Evolutionary conservation across 1,140 invertebrate species (phyloP).

Genomic region (Araneus ventricosus): DNA sequence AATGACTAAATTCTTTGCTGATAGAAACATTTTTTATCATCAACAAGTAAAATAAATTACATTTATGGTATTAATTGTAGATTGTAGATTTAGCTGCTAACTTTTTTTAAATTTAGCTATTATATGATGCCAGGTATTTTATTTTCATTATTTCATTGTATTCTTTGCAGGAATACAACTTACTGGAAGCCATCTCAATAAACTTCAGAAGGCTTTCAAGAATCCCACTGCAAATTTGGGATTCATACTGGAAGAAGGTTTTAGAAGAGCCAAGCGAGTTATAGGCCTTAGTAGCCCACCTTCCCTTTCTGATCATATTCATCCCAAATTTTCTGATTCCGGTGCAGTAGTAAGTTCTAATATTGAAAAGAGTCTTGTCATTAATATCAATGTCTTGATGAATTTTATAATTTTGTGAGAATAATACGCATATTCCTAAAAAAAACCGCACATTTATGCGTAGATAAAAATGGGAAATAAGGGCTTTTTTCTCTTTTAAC

Average conservation of each 20-base stretch:
- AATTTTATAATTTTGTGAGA: neutral
- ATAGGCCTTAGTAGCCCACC: slow-evolving; percentile 87
- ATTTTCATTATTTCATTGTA: neutral
- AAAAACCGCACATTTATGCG: no score
- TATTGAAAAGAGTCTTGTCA: no score
- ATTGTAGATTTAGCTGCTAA: no score
- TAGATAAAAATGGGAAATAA: no score
- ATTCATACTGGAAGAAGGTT: slow-evolving; percentile 87
- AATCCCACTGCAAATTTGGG: slow-evolving; percentile 82
- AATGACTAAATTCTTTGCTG: no score
- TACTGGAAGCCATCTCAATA: slow-evolving; percentile 81
- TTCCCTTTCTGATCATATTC: slow-evolving; percentile 82
- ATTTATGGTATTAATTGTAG: no score
- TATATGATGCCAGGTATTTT: neutral
- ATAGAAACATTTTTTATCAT: no score
- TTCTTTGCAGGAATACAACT: slow-evolving; percentile 80
- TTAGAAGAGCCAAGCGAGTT: slow-evolving; percentile 88
- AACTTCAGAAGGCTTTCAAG: slow-evolving; percentile 81
- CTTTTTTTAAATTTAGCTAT: no score
- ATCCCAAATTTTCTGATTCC: slow-evolving; percentile 85
- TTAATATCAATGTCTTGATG: neutral
- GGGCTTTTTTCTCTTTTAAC: no score
- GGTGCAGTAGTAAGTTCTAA: slow-evolving; percentile 83
- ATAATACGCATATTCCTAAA: neutral
- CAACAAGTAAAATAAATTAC: no score